These are phyloP conservation scores for Lucinisca nassula DNA, from an alignment of 2,888 invertebrate genomes.

Conservation along the genomic window DNA sequence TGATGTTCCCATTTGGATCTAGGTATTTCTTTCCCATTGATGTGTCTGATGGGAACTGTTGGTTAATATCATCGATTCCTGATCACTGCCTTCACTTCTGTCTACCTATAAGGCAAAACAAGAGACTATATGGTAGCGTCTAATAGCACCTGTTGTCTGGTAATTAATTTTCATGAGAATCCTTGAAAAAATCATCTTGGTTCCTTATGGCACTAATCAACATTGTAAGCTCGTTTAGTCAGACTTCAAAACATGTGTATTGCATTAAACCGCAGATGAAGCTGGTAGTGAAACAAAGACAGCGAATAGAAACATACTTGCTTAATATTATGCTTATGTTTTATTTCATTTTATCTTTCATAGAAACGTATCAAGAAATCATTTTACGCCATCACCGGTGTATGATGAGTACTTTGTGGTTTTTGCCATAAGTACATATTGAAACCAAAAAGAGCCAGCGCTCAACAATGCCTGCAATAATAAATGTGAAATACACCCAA, in stretches of 20 bases:
- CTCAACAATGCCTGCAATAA: background rate
- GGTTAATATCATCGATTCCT: no score
- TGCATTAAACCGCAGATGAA: slow-evolving; percentile 1
- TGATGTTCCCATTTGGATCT: no score
- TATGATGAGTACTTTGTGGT: no score
- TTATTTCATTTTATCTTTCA: slow-evolving; percentile 5
- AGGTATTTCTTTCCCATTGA: no score
- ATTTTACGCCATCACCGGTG: background rate
- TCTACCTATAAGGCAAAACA: no score
- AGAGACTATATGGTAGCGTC: no score
- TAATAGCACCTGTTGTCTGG: slow-evolving; percentile 7
- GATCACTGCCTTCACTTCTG: no score
- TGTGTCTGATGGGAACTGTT: no score
- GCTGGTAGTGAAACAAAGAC: background rate
- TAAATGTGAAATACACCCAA: background rate
- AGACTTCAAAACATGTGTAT: background rate
- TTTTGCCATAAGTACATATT: no score
- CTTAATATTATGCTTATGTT: background rate
- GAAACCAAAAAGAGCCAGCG: no score
- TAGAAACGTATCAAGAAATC: slow-evolving; percentile 3
- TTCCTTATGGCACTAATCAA: slow-evolving; percentile 15
- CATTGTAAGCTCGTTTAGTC: background rate
- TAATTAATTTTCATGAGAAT: slow-evolving; percentile 15
- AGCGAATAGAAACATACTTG: background rate
- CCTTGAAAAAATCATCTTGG: background rate